Percentiles rank a stretch among this genome's conserved stretches.
These are phyloP conservation scores for honey bee (Apis mellifera) DNA, from an alignment of 1,140 invertebrate genomes.

Conservation along the genomic window DNA sequence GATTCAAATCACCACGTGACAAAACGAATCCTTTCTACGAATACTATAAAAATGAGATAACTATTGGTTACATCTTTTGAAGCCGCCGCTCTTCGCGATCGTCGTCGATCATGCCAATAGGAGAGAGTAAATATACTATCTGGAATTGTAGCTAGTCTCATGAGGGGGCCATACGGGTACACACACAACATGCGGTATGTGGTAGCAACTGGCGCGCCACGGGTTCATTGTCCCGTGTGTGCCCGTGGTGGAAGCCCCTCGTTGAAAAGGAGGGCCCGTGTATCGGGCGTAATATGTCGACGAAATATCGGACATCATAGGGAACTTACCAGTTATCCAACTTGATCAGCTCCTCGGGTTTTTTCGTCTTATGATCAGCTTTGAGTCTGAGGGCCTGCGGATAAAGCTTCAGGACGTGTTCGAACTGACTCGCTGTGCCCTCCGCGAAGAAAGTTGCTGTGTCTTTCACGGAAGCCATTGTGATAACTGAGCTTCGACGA, in stretches of 20 bases:
- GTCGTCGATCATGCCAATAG: constrained; percentile 33
- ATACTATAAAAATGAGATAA: background rate
- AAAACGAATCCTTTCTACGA: background rate
- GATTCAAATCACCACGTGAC: constrained; percentile 43
- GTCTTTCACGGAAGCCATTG: constrained; percentile 92
- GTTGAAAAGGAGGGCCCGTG: constrained; percentile 58
- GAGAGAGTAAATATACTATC: constrained; percentile 49
- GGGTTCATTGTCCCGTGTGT: constrained; percentile 77
- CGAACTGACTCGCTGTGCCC: constrained; percentile 92
- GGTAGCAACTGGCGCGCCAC: constrained; percentile 69
- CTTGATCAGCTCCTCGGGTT: constrained; percentile 95
- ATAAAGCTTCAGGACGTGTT: constrained; percentile 93
- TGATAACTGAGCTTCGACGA: constrained; percentile 81
- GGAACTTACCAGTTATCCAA: constrained; percentile 94
- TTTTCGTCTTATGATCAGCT: constrained; percentile 93
- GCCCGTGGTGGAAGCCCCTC: constrained; percentile 67
- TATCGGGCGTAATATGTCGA: constrained; percentile 48
- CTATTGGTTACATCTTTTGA: constrained; percentile 10
- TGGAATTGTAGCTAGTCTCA: constrained; percentile 19
- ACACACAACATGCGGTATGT: constrained; percentile 59
- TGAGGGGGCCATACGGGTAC: constrained; percentile 61
- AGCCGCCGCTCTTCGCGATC: constrained; percentile 8
- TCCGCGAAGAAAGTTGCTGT: constrained; percentile 95
- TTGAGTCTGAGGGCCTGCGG: constrained; percentile 93
- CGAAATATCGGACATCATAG: background rate